Base-by-base conservation (phyloP, 1,140 invertebrate species). In the Zaprionus ghesquierei region DNA sequence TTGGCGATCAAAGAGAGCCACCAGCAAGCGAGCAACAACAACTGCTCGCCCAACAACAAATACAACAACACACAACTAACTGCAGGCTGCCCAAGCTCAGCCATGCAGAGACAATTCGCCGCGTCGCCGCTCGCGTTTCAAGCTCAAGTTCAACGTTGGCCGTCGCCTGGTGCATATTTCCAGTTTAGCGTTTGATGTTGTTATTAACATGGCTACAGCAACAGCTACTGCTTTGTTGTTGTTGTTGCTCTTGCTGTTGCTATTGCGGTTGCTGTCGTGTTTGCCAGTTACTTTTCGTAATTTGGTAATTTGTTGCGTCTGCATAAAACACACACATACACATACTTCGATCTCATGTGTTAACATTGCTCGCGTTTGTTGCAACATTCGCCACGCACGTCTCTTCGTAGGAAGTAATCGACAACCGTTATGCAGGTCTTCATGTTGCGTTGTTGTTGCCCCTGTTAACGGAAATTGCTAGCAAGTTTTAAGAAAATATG, bases 91-190 rank as follows among this genome's bases (percentile, higher is more conserved):
- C 62, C 46, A 65, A 50, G 72, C 75, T 69, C 71, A 82, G 61
- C 69, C 68, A 71, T 53, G 66, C 73, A 71, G 22, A 66, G 63
- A 53, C 27, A 54, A 50, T 59, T 54, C 49, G 31, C 9, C 35
- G 58, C 66, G 31, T 62, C 49, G 58, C 44, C 68, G 64, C 71
- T 81, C 76, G 63, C 76, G 73, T 89, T 87, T 87, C 84, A 87
- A 87, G 84, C 84, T 87, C 84, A 87, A 87, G 84, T 87, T 87
- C 84, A 87, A 87, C 79, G 69, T 31, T 86, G 77, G 44, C 58
- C 51, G 51, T 13, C 50, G 15, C 41, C 50, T 77, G 68, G 53
- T 85, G 77, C 81, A 85, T 79, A 85, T 69, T 84, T 69, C 81
- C 81, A 84, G 80, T 79, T 84, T 75, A 64, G 23, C 66, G 60